phyloP scores from a whole-genome alignment of 1,140 invertebrate genomes.

The Drosophila neocordata region DNA sequence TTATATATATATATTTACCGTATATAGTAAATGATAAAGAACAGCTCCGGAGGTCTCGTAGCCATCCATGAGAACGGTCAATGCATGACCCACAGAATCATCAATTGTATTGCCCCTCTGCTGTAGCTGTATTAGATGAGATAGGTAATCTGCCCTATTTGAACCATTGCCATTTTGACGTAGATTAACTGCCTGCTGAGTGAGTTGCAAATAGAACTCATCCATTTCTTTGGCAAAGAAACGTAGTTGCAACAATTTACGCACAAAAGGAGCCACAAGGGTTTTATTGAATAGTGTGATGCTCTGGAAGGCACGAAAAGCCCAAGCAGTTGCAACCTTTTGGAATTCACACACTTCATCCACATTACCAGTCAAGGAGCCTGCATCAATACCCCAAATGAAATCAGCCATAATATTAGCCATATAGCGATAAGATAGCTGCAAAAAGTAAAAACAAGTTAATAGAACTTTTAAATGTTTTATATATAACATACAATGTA shows the following conservation, averaged over 20 bases:
- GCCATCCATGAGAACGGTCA: conserved; percentile 85
- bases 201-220: conserved; percentile 69
- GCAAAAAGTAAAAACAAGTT: not conserved
- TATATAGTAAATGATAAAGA: conserved; percentile 67
- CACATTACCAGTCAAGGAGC: conserved; percentile 51
- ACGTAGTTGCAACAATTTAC: conserved; percentile 44
- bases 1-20: conserved; percentile 32
- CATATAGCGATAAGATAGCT: conserved; percentile 80
- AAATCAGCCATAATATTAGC: conserved; percentile 83
- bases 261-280: conserved; percentile 47
- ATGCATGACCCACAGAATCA: conserved; percentile 84
- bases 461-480: no score
- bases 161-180: conserved; percentile 44
- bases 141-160: conserved; percentile 72
- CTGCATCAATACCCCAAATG: conserved; percentile 83
- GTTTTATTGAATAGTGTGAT: conserved; percentile 46
- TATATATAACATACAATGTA: not conserved
- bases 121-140: conserved; percentile 77
- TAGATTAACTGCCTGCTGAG: conserved; percentile 62
- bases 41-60: conserved; percentile 84
- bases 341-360: conserved; percentile 43
- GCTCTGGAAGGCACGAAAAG: conserved; percentile 35
- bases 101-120: conserved; percentile 83
- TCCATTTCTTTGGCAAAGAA: conserved; percentile 45
- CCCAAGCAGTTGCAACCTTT: conserved; percentile 45